Evolutionary conservation across 2,797 vertebrate genomes (phyloP).

Genomic region (Characodon lateralis): DNA sequence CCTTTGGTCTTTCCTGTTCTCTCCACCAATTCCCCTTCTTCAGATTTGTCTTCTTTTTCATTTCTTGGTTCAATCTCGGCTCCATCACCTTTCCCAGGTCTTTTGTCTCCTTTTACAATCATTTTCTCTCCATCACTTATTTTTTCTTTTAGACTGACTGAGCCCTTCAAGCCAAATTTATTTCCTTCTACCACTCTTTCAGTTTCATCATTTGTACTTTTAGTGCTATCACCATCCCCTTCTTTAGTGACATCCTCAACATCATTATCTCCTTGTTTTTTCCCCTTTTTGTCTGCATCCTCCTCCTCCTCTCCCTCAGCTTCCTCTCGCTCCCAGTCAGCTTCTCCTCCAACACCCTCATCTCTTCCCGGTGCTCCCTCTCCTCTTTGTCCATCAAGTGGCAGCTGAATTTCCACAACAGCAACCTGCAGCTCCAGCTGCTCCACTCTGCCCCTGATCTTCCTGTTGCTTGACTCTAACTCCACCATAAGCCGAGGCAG

Average conservation of each 20-base stretch:
- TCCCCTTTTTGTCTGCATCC: conserved; percentile 11
- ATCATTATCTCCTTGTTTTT: conserved; percentile 28
- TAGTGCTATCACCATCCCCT: conserved; percentile 62
- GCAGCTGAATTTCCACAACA: conserved; percentile 39
- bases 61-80: conserved; percentile 47
- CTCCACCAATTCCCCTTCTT: conserved; percentile 24
- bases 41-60: conserved; percentile 16
- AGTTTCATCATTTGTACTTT: conserved; percentile 52
- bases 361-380: conserved; percentile 38
- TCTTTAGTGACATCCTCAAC: conserved; percentile 51
- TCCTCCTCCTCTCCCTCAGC: conserved; percentile 59
- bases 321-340: conserved; percentile 56
- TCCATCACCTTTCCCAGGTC: conserved; percentile 60
- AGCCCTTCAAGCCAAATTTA: conserved; percentile 19
- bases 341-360: conserved; percentile 56
- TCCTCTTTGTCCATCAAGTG: conserved; percentile 19
- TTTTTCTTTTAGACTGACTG: conserved; percentile 12
- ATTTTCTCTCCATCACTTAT: conserved; percentile 23
- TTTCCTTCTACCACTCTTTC: conserved; percentile 42
- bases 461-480: conserved; percentile 73
- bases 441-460: conserved; percentile 72
- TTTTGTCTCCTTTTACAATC: conserved; percentile 38
- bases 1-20: conserved; percentile 8
- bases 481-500: conserved; percentile 86
- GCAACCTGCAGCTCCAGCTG: conserved; percentile 73